phyloP scores from a whole-genome alignment of 2,797 vertebrate genomes.

The Myripristis murdjan region DNA sequence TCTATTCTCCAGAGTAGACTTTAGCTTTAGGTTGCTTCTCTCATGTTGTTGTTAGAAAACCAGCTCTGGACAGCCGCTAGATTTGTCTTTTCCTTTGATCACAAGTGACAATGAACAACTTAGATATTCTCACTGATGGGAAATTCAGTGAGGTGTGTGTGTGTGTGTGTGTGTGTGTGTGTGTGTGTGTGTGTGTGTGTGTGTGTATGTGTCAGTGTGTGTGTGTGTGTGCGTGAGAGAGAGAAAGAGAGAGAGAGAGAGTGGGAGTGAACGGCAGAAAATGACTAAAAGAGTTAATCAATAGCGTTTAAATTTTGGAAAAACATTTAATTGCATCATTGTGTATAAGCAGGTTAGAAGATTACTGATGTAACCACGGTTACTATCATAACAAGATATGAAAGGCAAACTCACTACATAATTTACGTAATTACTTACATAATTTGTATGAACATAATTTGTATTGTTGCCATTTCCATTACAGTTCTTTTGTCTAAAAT shows the following conservation, averaged over 20 bases:
- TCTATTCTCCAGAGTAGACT: constrained; percentile 5
- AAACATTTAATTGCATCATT: too few relatives aligned
- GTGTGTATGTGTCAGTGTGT: too few relatives aligned
- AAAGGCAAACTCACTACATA: too few relatives aligned
- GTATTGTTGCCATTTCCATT: too few relatives aligned
- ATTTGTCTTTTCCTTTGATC: constrained; percentile 15
- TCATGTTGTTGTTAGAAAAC: neutral
- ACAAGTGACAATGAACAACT: constrained; percentile 11
- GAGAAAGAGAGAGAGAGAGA: neutral
- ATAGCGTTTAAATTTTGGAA: too few relatives aligned
- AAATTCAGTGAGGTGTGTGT: neutral
- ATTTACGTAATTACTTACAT: too few relatives aligned
- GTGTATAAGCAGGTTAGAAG: too few relatives aligned
- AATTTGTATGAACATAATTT: too few relatives aligned
- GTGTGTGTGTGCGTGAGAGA: neutral
- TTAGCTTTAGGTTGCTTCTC: constrained; percentile 6
- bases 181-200: too few relatives aligned
- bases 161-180: neutral
- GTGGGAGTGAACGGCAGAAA: neutral
- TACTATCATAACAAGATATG: too few relatives aligned
- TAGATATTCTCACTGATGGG: neutral
- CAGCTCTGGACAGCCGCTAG: neutral
- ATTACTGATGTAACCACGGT: too few relatives aligned
- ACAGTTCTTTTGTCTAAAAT: too few relatives aligned
- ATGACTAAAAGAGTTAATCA: neutral